Base-by-base conservation (phyloP, 2,797 vertebrate genomes). In the Hippocampus kuda region DNA sequence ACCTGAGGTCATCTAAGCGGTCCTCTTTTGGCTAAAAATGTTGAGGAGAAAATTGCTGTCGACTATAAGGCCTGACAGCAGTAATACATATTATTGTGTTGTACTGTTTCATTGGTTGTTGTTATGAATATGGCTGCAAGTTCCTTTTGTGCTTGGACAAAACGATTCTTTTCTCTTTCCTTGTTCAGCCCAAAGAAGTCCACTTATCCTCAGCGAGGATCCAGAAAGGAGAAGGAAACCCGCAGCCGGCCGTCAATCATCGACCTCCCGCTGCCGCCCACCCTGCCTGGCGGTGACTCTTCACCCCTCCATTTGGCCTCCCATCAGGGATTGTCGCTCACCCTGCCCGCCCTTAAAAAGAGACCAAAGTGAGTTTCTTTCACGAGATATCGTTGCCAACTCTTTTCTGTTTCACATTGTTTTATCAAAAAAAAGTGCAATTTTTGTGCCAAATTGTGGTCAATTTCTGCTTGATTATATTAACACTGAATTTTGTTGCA, bases 261-360 rank as follows among this genome's bases (percentile, higher is more conserved):
- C 8, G 97, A 99, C 88, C 93, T 99, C 70, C 97, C 97, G 68
- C 89, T 99, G 38, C 97, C 97, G 24, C 97, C 97, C 27, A 93
- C 95, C 68, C 90, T 99, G 60, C 76, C 88, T 18, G 95, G 97
- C 54, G 91, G 87, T 34, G 94, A 98, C 77, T 87, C 92, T 0
- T 98, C 96, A 60, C 96, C 97, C 7, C 95, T 95, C 0, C 93
- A 95, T 80, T 97, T 93, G 69, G 93, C 94, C n/a, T 90, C 94
- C 79, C 92, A 92, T 81, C 95, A 94, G 84, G 86, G 89, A 70
- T 86, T 88, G 54, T 90, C 91, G 68, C 91, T 93, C 75, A 91
- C 94, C 85, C 94, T 92, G 79, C 85, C 92, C 73, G 77, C 90
- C 48, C 93, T 94, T 79, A 98, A 95, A 89, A 98, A 97, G 90